Percentiles rank a stretch among this genome's conserved stretches.
phyloP scores from a whole-genome alignment of 2,797 vertebrate species.

The Eutrigla gurnardus region DNA sequence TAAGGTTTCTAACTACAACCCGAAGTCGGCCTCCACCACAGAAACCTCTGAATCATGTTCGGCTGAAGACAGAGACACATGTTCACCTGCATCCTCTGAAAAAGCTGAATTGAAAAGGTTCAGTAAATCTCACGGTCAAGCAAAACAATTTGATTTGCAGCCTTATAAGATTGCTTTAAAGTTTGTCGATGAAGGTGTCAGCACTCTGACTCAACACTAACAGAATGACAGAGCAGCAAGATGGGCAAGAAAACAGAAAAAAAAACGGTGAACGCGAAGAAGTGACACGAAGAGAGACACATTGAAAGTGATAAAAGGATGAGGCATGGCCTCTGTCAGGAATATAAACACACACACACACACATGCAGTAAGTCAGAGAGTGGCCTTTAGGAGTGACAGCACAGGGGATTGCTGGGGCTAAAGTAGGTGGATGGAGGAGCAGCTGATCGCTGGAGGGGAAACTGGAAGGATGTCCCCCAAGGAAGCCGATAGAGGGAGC shows the following conservation, averaged over 20 bases:
- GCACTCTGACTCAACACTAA: conserved; percentile 44
- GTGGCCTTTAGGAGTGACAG: conserved; percentile 53
- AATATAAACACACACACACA: conserved; percentile 29
- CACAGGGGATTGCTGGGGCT: conserved; percentile 51
- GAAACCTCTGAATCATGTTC: conserved; percentile 20
- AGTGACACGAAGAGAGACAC: conserved; percentile 15
- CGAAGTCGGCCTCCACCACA: conserved; percentile 1
- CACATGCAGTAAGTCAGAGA: conserved; percentile 34
- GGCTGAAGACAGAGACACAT: not conserved
- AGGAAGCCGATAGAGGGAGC: conserved; percentile 19
- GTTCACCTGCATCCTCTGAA: conserved; percentile 9
- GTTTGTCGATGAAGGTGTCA: conserved; percentile 47
- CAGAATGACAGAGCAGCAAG: conserved; percentile 41
- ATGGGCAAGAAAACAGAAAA: conserved; percentile 21
- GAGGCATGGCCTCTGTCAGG: conserved; percentile 41
- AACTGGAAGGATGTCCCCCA: conserved; percentile 36
- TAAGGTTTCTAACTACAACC: conserved; percentile 26
- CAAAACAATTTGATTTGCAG: conserved; percentile 37
- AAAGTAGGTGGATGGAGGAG: conserved; percentile 49
- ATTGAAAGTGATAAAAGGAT: conserved; percentile 56
- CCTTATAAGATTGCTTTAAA: conserved; percentile 15
- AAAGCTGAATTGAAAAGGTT: conserved; percentile 29
- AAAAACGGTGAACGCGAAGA: not conserved
- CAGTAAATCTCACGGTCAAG: conserved; percentile 28
- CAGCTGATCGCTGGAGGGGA: conserved; percentile 60